Evolutionary conservation across 2,113 vertebrate genomes (phyloP).

Genomic region (Bettongia penicillata): DNA sequence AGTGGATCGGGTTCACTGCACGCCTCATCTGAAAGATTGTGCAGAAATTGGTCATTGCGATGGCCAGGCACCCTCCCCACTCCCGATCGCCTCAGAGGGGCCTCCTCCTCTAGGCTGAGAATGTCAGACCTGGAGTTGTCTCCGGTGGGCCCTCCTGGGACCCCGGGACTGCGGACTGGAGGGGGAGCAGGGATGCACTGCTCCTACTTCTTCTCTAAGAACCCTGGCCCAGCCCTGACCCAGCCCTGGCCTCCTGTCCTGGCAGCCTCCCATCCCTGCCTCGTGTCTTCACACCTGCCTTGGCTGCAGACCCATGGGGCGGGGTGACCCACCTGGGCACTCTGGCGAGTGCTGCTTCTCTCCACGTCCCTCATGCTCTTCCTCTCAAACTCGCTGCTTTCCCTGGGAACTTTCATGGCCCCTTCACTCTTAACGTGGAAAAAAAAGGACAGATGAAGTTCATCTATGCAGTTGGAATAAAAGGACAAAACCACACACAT

Average conservation of each 20-base stretch:
- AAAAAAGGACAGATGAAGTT: conserved; percentile 40
- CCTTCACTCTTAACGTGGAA: conserved; percentile 69
- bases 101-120: conserved; percentile 46
- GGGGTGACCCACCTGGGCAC: conserved; percentile 65
- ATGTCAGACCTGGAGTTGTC: not conserved
- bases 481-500: not conserved
- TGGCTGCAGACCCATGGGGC: not conserved
- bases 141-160: not conserved
- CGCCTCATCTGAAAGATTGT: conserved; percentile 80
- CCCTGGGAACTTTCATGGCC: conserved; percentile 65
- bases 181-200: conserved; percentile 38
- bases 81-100: conserved; percentile 51
- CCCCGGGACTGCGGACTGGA: not conserved
- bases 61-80: conserved; percentile 58
- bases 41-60: conserved; percentile 74
- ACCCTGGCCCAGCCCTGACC: not conserved
- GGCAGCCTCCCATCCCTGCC: not conserved
- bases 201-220: not conserved
- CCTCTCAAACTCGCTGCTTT: conserved; percentile 67
- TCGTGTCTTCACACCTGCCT: not conserved
- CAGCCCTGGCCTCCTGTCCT: not conserved
- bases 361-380: conserved; percentile 58
- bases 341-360: conserved; percentile 54
- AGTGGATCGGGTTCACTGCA: conserved; percentile 68
- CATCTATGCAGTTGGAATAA: conserved; percentile 50